phyloP scores from a whole-genome alignment of 2,888 invertebrate genomes.

The Ptilodon capucinus region DNA sequence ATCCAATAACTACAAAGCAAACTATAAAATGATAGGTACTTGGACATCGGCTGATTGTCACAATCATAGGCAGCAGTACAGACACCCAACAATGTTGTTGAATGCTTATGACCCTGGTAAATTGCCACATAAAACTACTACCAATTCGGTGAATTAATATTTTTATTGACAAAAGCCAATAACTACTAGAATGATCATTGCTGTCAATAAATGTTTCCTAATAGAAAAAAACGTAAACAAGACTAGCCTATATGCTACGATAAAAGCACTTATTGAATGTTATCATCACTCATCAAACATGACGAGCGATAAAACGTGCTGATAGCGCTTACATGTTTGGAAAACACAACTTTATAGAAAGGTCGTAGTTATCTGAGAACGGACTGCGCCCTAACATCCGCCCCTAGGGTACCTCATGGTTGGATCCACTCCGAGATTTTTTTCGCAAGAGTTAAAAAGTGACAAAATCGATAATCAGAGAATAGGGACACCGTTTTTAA shows the following conservation, averaged over 20 bases:
- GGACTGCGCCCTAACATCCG: neutral
- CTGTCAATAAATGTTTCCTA: conserved; percentile 38
- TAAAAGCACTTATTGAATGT: conserved; percentile 53
- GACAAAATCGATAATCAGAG: neutral
- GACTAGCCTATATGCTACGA: conserved; percentile 42
- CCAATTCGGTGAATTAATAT: neutral
- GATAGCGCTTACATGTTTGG: conserved; percentile 20
- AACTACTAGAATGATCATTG: neutral
- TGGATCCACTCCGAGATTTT: neutral
- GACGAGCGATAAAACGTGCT: conserved; percentile 36
- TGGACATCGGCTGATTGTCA: too few relatives aligned
- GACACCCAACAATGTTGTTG: too few relatives aligned
- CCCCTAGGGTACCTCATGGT: neutral
- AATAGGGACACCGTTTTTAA: neutral
- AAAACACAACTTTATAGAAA: conserved; percentile 7
- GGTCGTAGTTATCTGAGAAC: neutral
- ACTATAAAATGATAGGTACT: too few relatives aligned
- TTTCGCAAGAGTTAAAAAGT: conserved; percentile 12
- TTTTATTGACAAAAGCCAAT: neutral
- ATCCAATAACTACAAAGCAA: too few relatives aligned
- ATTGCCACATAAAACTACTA: neutral
- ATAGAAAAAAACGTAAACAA: conserved; percentile 33
- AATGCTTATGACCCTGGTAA: neutral
- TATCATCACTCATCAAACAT: conserved; percentile 50
- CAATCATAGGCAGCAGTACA: too few relatives aligned